Percentiles rank a stretch among this genome's conserved stretches.
These are phyloP conservation scores for Stomatorhinus walkeri DNA, from an alignment of 2,797 vertebrate genomes.

Conservation along the genomic window DNA sequence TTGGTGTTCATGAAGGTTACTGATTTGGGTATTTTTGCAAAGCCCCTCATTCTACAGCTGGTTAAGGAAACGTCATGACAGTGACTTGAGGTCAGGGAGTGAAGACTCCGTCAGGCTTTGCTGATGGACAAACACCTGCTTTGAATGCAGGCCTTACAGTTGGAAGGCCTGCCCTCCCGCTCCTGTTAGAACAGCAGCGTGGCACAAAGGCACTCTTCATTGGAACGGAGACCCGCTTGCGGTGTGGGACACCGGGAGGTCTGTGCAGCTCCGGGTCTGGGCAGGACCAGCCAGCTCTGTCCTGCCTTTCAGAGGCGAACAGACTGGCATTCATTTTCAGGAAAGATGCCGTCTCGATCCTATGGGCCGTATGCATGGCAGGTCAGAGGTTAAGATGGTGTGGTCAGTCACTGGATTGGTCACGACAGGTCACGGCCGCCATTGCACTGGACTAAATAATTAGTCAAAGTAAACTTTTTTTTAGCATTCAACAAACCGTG, in stretches of 20 bases:
- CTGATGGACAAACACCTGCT: not conserved
- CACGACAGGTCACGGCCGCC: not conserved
- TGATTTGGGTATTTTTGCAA: not conserved
- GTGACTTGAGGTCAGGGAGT: constrained; percentile 23
- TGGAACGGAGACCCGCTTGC: not conserved
- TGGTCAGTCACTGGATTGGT: not conserved
- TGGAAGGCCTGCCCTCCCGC: not conserved
- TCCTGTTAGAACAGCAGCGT: not conserved
- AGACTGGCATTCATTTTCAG: not conserved
- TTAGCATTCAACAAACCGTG: not conserved
- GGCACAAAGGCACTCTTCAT: not conserved
- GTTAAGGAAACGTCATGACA: constrained; percentile 48
- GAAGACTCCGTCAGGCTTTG: not conserved
- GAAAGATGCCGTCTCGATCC: not conserved
- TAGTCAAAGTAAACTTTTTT: not conserved
- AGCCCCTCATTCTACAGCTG: constrained; percentile 21
- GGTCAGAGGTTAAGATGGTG: not conserved
- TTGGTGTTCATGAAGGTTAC: not conserved
- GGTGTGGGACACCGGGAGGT: not conserved
- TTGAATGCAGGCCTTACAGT: constrained; percentile 1
- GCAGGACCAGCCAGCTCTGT: not conserved
- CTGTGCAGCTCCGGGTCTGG: not conserved
- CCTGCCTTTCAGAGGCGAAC: not conserved
- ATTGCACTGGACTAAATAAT: not conserved
- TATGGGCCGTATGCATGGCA: not conserved